Percentiles rank a stretch among this genome's conserved stretches.
Conservation (phyloP, 2,888 invertebrate species). For the Drosophila niveifrons region DNA sequence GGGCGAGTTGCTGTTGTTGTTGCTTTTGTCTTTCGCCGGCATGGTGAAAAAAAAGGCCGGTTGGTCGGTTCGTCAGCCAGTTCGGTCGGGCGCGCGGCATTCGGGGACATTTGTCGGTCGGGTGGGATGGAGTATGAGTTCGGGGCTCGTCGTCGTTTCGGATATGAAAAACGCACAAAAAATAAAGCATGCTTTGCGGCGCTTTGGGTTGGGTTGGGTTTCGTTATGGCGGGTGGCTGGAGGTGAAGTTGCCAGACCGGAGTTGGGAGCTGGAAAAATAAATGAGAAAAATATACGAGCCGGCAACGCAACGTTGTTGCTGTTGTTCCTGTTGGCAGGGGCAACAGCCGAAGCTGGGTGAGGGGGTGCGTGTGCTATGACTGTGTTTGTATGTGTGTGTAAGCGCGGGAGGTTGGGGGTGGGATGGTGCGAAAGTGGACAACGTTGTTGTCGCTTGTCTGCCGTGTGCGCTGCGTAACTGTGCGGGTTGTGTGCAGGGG, state of each 20-base stretch:
- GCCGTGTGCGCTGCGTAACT: slow-evolving; percentile 46
- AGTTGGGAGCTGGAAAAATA: slow-evolving; percentile 77
- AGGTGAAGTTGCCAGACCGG: slow-evolving; percentile 49
- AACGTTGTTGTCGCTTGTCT: slow-evolving; percentile 80
- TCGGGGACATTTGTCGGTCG: slow-evolving; percentile 5
- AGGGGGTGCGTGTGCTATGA: slow-evolving; percentile 34
- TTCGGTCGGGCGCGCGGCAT: slow-evolving; percentile 20
- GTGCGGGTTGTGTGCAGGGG: slow-evolving; percentile 18
- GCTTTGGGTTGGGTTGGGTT: slow-evolving; percentile 42
- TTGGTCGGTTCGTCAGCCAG: slow-evolving; percentile 57
- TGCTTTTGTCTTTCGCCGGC: slow-evolving; percentile 76
- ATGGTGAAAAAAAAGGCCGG: slow-evolving; percentile 77
- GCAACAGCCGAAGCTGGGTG: slow-evolving; percentile 42
- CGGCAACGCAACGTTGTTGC: slow-evolving; percentile 77
- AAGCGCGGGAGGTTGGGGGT: slow-evolving; percentile 1
- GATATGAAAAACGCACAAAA: slow-evolving; percentile 82
- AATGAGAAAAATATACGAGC: slow-evolving; percentile 82
- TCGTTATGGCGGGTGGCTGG: no score
- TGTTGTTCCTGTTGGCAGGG: slow-evolving; percentile 67
- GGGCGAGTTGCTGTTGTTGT: slow-evolving; percentile 48
- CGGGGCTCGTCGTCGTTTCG: slow-evolving; percentile 81
- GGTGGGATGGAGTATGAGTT: neutral
- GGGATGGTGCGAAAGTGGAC: slow-evolving; percentile 76
- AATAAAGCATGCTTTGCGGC: slow-evolving; percentile 72
- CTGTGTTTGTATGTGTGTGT: slow-evolving; percentile 18